Base-by-base conservation (phyloP, 2,797 vertebrate species). In the Scomberomorus guttatus region DNA sequence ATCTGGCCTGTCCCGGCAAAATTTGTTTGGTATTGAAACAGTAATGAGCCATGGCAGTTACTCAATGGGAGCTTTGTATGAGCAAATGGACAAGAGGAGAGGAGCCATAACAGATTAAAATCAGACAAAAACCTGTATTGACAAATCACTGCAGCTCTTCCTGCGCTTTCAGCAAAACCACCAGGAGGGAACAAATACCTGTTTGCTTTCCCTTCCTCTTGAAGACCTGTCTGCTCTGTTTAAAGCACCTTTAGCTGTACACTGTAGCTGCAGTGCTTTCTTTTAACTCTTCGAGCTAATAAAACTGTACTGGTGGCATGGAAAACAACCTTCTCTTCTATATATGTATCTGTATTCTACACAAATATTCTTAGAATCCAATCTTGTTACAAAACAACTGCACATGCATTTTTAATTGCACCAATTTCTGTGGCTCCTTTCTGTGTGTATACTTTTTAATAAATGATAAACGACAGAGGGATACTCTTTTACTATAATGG, bases 71-170 rank as follows among this genome's bases (percentile, higher is more conserved):
- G 84, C 89, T 82, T 86, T 91, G 89, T 89, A 56, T 87, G 88
- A 93, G 88, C 79, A 92, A 93, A 92, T 90, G 87, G 89, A 89
- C 90, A 87, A 88, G 80, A 90, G 87, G 77, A 86, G 81, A 90
- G 73, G 74, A 89, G 89, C 84, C 90, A 85, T 82, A 64, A 89
- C 78, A 65, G 72, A 94, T 93, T 89, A 91, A 70, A 90, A 90
- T 94, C 90, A 90, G 55, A 90, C 80, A 78, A 74, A 90, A 90
- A 84, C 58, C 75, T 77, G 72, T 87, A 92, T 90, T 84, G 89
- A 90, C 87, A 86, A 89, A 88, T 87, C 65, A 32, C 83, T 59
- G 37, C 29, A 27, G 74, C 64, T 59, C 75, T 67, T 82, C 64
- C 63, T 89, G 66, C 29, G 51, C 78, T 84, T 75, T 84, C 59